Conservation (phyloP, 1,140 invertebrate species). For the Brachionus plicatilis region DNA sequence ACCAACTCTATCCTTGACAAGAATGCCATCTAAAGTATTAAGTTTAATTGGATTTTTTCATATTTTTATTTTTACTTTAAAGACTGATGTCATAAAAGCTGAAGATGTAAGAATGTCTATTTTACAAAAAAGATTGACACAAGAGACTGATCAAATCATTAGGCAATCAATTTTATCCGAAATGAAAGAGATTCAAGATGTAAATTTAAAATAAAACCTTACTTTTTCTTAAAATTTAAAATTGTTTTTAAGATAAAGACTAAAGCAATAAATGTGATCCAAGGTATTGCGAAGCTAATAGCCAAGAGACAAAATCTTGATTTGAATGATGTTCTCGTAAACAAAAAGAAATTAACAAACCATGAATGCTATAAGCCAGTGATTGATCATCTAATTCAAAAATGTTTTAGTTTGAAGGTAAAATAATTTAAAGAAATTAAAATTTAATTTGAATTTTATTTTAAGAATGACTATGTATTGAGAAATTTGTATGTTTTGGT, state of each 20-base stretch:
- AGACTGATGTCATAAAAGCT: constrained; percentile 52
- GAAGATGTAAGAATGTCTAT: constrained; percentile 54
- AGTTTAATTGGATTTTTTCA: background rate
- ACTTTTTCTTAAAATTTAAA: background rate
- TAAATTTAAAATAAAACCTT: background rate
- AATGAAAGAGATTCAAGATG: background rate
- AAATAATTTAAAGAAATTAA: background rate
- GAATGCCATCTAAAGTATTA: background rate
- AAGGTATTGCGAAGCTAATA: constrained; percentile 44
- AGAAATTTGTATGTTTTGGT: constrained; percentile 56
- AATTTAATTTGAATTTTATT: constrained; percentile 17
- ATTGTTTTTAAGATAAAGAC: constrained; percentile 44
- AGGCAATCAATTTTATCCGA: background rate
- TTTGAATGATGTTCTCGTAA: constrained; percentile 42
- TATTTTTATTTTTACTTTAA: background rate
- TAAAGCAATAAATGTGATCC: constrained; percentile 43
- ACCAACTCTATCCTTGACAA: background rate
- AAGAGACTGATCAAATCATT: constrained; percentile 26
- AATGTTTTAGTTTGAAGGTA: constrained; percentile 48
- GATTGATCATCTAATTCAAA: constrained; percentile 44
- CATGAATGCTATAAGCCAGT: constrained; percentile 48
- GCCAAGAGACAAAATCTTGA: constrained; percentile 41
- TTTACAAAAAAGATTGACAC: constrained; percentile 46
- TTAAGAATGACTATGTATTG: constrained; percentile 55
- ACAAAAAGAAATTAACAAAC: constrained; percentile 43